Conservation (phyloP, 2,888 invertebrate species). For the Archaeoteleia sp. region DNA sequence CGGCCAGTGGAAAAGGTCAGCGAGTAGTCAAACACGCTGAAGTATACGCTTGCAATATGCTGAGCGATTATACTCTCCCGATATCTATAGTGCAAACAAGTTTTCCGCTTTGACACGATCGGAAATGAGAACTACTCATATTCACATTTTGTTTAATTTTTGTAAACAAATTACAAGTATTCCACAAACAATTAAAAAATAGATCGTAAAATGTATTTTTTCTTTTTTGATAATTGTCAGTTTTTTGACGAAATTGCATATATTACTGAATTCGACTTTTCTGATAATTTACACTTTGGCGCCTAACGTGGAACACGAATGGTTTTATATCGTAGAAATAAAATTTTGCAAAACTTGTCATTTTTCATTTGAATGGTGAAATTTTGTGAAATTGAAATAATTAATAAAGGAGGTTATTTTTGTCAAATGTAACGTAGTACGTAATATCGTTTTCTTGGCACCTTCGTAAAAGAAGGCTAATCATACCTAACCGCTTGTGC, state of each 20-base stretch:
- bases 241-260: conserved; percentile 4
- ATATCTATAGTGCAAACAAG: conserved; percentile 20
- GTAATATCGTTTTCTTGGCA: conserved; percentile 28
- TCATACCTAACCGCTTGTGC: conserved; percentile 39
- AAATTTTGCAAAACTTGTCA: too few relatives aligned
- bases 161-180: too few relatives aligned
- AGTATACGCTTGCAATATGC: conserved; percentile 16
- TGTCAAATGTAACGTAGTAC: not conserved
- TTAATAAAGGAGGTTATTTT: too few relatives aligned
- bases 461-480: conserved; percentile 39
- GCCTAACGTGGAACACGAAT: too few relatives aligned
- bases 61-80: conserved; percentile 21
- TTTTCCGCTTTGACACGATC: not conserved
- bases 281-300: too few relatives aligned
- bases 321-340: too few relatives aligned
- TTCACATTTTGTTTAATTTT: too few relatives aligned
- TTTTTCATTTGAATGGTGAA: too few relatives aligned
- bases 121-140: conserved; percentile 9
- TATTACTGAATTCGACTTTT: too few relatives aligned
- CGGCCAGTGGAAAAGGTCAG: conserved; percentile 52
- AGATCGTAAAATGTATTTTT: too few relatives aligned
- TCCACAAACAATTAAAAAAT: too few relatives aligned
- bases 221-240: conserved; percentile 2
- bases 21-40: conserved; percentile 40
- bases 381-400: too few relatives aligned